Base-by-base conservation (phyloP, 1,140 invertebrate genomes). In the Trinorchestia longiramus region DNA sequence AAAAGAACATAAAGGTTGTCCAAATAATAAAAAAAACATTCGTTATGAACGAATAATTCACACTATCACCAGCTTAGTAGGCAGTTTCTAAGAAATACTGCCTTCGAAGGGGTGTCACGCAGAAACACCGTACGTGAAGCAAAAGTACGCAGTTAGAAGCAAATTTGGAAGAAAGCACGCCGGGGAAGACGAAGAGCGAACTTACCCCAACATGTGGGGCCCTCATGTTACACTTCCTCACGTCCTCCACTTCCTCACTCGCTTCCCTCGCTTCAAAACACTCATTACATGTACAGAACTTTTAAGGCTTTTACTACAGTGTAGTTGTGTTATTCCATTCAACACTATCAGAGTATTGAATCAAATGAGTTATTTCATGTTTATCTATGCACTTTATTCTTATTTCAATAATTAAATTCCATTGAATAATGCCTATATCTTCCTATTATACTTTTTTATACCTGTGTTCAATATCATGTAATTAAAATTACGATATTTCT, bases 181-280 rank as follows among this genome's bases (percentile, higher is more conserved):
- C 92, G 92, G 36, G 92, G 44, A 94, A 94, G 43, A 94, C 44
- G 92, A 45, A 94, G 92, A 45, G 92, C 43, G 92, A n/a, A 94
- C 41, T 44, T 47, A 45, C 92, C 92, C 92, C 92, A 94, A 94
- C 92, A 94, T 94, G 92, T 94, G 92, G 92, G 43, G 44, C 92
- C 92, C 92, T 94, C 92, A 47, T 44, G 92, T 94, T 94, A 94
- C 92, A 94, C 92, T 94, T 94, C 92, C 92, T 94, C 92, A 94
- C 44, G 43, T 94, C 19, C 92, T 44, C 47, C 41, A 94, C 92
- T 94, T 94, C 92, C 92, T 94, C 88, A 77, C 62, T 3, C 62
- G 62, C 28, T 77, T 77, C 62, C 62, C 62, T 28, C 62, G 47
- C 47, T 77, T 77, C 62, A 77, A 77, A 77, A 77, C 62, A 77